Conservation (phyloP, 2,113 vertebrate genomes). For the Ptyas mucosa region DNA sequence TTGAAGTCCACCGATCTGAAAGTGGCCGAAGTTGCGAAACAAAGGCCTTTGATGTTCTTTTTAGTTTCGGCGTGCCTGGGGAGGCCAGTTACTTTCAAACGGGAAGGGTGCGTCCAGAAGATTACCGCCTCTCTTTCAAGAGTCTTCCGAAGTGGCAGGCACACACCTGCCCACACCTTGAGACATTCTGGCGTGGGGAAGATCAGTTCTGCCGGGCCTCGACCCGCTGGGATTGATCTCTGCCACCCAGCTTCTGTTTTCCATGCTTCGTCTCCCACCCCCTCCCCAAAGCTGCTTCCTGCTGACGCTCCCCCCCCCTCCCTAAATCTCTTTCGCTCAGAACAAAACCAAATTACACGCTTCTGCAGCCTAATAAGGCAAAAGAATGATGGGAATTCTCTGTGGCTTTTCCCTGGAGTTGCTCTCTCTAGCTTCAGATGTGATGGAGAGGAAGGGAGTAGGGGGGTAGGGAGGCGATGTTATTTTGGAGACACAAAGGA, state of each 20-base stretch:
- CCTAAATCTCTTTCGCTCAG: neutral
- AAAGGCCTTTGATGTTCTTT: neutral
- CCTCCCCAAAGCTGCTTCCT: conserved; percentile 44
- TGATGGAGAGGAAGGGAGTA: conserved; percentile 12
- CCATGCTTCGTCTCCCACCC: neutral
- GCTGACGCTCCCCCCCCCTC: conserved; percentile 39
- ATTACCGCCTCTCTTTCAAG: neutral
- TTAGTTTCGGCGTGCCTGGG: too few species aligned
- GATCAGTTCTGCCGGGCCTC: too few species aligned
- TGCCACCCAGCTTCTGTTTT: neutral
- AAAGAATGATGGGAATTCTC: conserved; percentile 73
- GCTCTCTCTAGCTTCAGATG: conserved; percentile 27
- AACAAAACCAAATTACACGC: conserved; percentile 44
- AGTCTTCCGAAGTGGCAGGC: neutral
- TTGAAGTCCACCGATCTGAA: neutral
- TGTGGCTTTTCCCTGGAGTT: conserved; percentile 49
- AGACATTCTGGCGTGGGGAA: neutral
- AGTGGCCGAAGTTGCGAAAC: neutral
- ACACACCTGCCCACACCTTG: neutral
- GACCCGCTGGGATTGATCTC: neutral
- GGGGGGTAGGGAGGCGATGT: neutral
- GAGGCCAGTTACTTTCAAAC: neutral
- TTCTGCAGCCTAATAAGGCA: conserved; percentile 68
- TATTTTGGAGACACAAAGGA: conserved; percentile 13
- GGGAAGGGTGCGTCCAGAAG: neutral